Evolutionary conservation across 2,888 invertebrate genomes (phyloP).

Genomic region (Mamestra brassicae): DNA sequence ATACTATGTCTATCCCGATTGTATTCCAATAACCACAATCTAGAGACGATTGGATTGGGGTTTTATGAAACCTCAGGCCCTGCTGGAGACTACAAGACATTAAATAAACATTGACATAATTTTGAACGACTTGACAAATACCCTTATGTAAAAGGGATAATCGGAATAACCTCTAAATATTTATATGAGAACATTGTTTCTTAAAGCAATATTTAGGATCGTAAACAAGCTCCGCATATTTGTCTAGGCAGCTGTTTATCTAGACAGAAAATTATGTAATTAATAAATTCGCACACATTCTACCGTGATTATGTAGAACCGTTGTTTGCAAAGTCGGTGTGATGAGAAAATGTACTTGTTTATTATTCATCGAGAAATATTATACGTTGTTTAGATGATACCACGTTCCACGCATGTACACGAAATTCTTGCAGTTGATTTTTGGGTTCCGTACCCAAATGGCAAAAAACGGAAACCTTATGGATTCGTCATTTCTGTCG

Average conservation of each 20-base stretch:
- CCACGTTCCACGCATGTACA: no score
- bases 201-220: background rate
- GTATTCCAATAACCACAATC: background rate
- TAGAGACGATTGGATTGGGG: background rate
- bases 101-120: background rate
- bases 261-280: background rate
- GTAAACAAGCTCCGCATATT: background rate
- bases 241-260: background rate
- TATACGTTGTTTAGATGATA: no score
- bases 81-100: background rate
- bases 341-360: background rate
- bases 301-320: background rate
- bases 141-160: background rate
- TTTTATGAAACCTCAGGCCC: background rate
- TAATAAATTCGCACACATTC: conserved; percentile 2
- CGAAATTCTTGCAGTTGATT: no score
- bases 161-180: background rate
- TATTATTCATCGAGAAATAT: conserved; percentile 17
- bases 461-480: no score
- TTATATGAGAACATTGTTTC: background rate
- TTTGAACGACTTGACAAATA: background rate
- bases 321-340: background rate
- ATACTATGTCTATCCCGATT: background rate
- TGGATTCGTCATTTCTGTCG: no score
- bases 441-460: no score